These are phyloP conservation scores for Dysdera silvatica DNA, from an alignment of 1,140 invertebrate genomes.

Conservation along the genomic window DNA sequence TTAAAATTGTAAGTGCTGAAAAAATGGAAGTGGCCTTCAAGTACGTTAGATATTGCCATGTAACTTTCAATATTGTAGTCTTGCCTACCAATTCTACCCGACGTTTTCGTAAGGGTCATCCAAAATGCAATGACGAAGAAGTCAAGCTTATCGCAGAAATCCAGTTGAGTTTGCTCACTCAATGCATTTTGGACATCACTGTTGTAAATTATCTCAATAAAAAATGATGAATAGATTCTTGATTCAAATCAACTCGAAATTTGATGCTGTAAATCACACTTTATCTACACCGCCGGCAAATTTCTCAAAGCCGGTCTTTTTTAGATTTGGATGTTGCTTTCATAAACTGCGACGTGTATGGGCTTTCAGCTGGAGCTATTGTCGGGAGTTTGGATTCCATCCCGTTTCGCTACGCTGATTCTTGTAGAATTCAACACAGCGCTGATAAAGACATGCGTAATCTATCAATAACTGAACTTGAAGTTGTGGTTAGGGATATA, in stretches of 20 bases:
- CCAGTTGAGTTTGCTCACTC: constrained; percentile 63
- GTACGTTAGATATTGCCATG: background rate
- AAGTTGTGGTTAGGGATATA: constrained; percentile 50
- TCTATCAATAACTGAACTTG: constrained; percentile 49
- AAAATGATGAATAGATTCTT: constrained; percentile 61
- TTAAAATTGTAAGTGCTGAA: background rate
- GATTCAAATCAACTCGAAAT: constrained; percentile 75
- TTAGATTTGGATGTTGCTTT: constrained; percentile 82
- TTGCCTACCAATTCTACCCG: background rate
- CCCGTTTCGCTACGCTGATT: constrained; percentile 17
- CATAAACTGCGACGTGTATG: constrained; percentile 56
- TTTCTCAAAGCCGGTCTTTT: constrained; percentile 52
- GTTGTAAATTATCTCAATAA: constrained; percentile 35
- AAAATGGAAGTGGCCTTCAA: background rate
- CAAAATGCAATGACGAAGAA: constrained; percentile 31
- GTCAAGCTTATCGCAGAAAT: constrained; percentile 69
- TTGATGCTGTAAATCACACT: constrained; percentile 71
- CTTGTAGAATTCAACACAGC: constrained; percentile 24
- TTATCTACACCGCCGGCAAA: constrained; percentile 42
- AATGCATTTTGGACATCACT: constrained; percentile 60
- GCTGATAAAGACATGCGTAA: constrained; percentile 7
- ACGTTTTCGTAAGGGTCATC: too few relatives aligned
- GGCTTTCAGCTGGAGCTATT: constrained; percentile 73
- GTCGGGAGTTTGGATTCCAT: constrained; percentile 32
- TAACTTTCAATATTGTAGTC: constrained; percentile 14